Evolutionary conservation across 2,888 invertebrate species (phyloP).

Genomic region (Calameuta filiformis): DNA sequence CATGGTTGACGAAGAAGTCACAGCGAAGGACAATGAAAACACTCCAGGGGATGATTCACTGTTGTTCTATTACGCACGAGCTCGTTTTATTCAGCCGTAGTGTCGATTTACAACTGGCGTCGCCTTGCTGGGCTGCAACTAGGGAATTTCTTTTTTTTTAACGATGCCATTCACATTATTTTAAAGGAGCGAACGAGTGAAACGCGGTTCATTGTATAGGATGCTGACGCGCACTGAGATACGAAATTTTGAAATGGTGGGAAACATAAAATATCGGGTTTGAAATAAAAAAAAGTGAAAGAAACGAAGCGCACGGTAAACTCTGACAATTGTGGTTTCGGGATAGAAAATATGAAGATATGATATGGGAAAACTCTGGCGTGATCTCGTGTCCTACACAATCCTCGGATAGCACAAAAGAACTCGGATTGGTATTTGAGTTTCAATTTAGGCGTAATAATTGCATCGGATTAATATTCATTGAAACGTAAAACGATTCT

Average conservation of each 20-base stretch:
- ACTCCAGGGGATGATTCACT: not conserved
- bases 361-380: not conserved
- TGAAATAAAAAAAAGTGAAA: not conserved
- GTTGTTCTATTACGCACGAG: not conserved
- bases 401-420: not conserved
- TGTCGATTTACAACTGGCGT: not conserved
- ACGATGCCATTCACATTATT: not conserved
- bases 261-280: not conserved
- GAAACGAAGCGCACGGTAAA: not conserved
- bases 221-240: not conserved
- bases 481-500: constrained; percentile 51
- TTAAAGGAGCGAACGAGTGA: not conserved
- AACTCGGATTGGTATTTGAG: constrained; percentile 31
- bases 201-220: not conserved
- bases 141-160: not conserved
- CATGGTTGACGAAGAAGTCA: not conserved
- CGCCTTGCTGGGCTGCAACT: not conserved
- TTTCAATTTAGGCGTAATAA: constrained; percentile 57
- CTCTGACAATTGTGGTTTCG: not conserved
- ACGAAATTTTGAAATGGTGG: not conserved
- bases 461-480: constrained; percentile 58
- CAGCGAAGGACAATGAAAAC: not conserved
- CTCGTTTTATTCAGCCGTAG: not conserved
- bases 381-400: not conserved
- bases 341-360: not conserved